These are phyloP conservation scores for Laticauda laticaudata DNA, from an alignment of 2,113 vertebrate species.

Conservation along the genomic window DNA sequence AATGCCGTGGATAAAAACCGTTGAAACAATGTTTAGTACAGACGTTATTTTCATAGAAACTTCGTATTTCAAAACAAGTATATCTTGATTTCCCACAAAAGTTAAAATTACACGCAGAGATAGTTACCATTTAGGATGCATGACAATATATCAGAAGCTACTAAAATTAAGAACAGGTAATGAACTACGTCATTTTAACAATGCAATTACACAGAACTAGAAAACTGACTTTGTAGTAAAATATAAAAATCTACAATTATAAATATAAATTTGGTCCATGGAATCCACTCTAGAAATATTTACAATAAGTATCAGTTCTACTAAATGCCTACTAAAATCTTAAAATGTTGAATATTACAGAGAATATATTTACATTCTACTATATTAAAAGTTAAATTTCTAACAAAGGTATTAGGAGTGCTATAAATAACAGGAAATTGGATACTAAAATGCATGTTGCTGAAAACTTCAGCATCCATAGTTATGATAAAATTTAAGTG, in stretches of 20 bases:
- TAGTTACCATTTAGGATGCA: constrained; percentile 77
- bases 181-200: constrained; percentile 78
- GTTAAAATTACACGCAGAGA: constrained; percentile 83
- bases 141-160: constrained; percentile 64
- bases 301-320: constrained; percentile 86
- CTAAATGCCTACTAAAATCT: constrained; percentile 69
- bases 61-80: constrained; percentile 71
- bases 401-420: constrained; percentile 69
- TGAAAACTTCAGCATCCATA: constrained; percentile 72
- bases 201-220: constrained; percentile 83
- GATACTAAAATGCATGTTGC: constrained; percentile 66
- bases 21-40: constrained; percentile 71
- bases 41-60: constrained; percentile 78
- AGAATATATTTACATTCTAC: constrained; percentile 79
- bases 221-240: constrained; percentile 89
- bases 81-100: constrained; percentile 74
- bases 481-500: constrained; percentile 79
- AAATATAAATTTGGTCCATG: constrained; percentile 99
- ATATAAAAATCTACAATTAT: constrained; percentile 99
- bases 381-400: constrained; percentile 77
- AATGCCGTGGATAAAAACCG: constrained; percentile 70
- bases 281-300: constrained; percentile 84
- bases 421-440: constrained; percentile 80
- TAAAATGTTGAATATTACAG: constrained; percentile 72
- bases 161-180: constrained; percentile 71